Evolutionary conservation across 2,797 vertebrate genomes (phyloP).

Genomic region (Myotis vivesi): DNA sequence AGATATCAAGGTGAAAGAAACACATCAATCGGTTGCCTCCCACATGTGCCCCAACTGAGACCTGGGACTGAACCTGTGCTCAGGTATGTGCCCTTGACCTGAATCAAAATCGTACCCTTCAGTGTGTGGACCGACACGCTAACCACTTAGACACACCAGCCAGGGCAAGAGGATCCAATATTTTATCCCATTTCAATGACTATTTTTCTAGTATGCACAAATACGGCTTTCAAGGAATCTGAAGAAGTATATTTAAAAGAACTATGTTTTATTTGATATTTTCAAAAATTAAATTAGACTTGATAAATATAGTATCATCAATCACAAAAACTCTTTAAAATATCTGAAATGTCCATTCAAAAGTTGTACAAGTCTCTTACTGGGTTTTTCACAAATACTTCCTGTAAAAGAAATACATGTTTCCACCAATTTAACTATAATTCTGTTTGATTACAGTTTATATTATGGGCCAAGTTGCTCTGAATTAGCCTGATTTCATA

Average conservation of each 20-base stretch:
- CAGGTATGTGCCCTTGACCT: too few species aligned
- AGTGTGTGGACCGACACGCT: too few species aligned
- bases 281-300: conserved; percentile 33
- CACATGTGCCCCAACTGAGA: too few species aligned
- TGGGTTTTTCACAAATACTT: background rate
- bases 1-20: too few species aligned
- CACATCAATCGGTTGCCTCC: too few species aligned
- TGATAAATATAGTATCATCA: background rate
- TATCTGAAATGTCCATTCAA: background rate
- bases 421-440: background rate
- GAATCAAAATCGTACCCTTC: too few species aligned
- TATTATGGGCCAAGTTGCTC: background rate
- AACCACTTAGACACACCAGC: too few species aligned
- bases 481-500: background rate
- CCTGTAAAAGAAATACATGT: background rate
- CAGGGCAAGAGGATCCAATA: background rate
- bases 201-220: conserved; percentile 26
- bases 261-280: background rate
- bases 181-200: background rate
- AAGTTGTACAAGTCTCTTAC: background rate
- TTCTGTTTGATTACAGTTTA: conserved; percentile 33
- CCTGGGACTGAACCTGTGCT: too few species aligned
- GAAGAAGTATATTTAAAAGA: conserved; percentile 3
- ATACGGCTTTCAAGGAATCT: conserved; percentile 25
- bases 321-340: background rate